Conservation (phyloP, 2,888 invertebrate genomes). For the Anthophora plumipes region DNA sequence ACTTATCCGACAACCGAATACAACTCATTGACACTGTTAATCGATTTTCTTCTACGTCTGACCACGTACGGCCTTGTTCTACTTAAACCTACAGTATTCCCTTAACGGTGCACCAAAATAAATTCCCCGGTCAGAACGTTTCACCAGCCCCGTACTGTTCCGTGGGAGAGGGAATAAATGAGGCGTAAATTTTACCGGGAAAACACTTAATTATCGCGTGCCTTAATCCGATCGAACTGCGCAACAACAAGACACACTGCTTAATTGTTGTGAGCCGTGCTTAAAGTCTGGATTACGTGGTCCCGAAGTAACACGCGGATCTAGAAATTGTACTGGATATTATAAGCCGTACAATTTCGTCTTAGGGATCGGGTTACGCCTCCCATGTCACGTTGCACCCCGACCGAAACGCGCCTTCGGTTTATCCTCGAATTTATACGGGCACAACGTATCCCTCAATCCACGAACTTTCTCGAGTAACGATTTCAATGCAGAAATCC, state of each 20-base stretch:
- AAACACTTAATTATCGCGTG: slow-evolving; percentile 25
- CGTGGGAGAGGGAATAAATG: not conserved
- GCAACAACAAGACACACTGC: slow-evolving; percentile 20
- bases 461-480: not conserved
- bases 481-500: no score
- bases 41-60: no score
- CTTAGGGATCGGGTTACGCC: slow-evolving; percentile 2
- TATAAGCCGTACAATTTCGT: slow-evolving; percentile 29
- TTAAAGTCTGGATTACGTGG: slow-evolving; percentile 44
- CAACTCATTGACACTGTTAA: no score
- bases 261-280: slow-evolving; percentile 41
- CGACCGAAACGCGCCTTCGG: slow-evolving; percentile 9
- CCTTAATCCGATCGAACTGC: slow-evolving; percentile 49
- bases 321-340: slow-evolving; percentile 21
- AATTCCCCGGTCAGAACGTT: not conserved
- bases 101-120: not conserved
- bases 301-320: slow-evolving; percentile 23
- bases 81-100: not conserved
- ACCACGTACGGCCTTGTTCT: no score
- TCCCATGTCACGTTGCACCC: not conserved
- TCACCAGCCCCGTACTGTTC: not conserved
- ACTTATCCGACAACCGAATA: no score
- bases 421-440: slow-evolving; percentile 29
- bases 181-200: slow-evolving; percentile 25
- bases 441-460: not conserved